Evolutionary conservation across 2,888 invertebrate species (phyloP).

Genomic region (Miltochrista miniata): DNA sequence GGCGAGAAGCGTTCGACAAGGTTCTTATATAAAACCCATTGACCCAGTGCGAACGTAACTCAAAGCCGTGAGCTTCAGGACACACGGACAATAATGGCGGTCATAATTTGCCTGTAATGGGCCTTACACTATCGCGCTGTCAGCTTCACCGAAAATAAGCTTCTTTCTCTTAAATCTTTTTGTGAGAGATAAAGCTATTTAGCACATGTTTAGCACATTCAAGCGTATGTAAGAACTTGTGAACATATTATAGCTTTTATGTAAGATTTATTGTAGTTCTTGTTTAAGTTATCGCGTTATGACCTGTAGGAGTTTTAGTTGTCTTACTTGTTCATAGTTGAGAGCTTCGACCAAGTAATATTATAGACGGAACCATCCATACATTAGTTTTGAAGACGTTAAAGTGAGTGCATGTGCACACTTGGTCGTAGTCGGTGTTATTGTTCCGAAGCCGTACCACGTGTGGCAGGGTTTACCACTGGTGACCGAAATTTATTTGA

Average conservation of each 20-base stretch:
- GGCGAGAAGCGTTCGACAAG: conserved; percentile 41
- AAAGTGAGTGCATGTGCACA: too few species aligned
- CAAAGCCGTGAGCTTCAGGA: conserved; percentile 69
- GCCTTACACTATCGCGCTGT: conserved; percentile 81
- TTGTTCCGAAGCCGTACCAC: too few species aligned
- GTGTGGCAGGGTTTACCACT: too few species aligned
- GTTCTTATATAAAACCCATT: conserved; percentile 75
- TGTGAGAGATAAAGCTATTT: conserved; percentile 52
- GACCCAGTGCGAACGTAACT: conserved; percentile 73
- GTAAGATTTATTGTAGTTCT: conserved; percentile 30
- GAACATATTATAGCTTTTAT: conserved; percentile 14
- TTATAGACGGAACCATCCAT: too few species aligned
- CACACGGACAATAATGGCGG: conserved; percentile 77
- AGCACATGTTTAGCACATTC: conserved; percentile 43
- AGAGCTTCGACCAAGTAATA: too few species aligned
- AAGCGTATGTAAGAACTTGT: conserved; percentile 31
- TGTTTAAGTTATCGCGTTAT: conserved; percentile 14
- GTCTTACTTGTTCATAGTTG: too few species aligned
- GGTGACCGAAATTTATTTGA: too few species aligned
- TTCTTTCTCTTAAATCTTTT: conserved; percentile 66
- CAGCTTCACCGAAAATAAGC: conserved; percentile 78
- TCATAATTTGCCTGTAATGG: conserved; percentile 81
- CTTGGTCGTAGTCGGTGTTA: too few species aligned
- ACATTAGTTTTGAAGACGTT: too few species aligned
- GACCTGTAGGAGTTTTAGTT: too few species aligned